Evolutionary conservation across 2,797 vertebrate genomes (phyloP).

Genomic region (Artibeus jamaicensis): DNA sequence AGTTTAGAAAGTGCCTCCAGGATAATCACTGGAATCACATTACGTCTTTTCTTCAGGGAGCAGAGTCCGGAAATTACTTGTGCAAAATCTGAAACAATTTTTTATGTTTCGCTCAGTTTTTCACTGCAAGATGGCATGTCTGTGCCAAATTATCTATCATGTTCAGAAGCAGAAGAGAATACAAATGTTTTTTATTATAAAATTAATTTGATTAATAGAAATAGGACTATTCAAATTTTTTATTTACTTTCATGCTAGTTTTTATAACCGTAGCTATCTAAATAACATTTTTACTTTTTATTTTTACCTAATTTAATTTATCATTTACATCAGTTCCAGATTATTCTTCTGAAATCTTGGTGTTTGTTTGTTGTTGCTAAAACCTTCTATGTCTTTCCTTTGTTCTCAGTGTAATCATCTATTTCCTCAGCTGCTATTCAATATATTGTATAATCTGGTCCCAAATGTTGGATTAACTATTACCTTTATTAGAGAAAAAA

Average conservation of each 20-base stretch:
- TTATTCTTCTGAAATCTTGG: not conserved
- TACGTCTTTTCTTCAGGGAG: not conserved
- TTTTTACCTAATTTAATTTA: not conserved
- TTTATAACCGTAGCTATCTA: not conserved
- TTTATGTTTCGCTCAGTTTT: not conserved
- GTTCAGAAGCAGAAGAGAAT: not conserved
- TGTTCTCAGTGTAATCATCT: not conserved
- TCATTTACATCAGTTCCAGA: not conserved
- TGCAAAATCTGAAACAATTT: not conserved
- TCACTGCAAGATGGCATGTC: not conserved
- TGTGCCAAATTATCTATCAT: not conserved
- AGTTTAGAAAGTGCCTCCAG: not conserved
- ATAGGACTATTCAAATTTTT: not conserved
- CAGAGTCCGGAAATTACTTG: not conserved
- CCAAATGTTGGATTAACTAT: not conserved
- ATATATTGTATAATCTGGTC: not conserved
- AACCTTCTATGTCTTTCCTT: not conserved
- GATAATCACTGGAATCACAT: not conserved
- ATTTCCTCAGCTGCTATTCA: not conserved
- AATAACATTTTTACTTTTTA: not conserved
- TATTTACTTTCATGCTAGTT: not conserved
- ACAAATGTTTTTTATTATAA: not conserved
- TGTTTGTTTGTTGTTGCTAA: not conserved
- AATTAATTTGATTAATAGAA: slow-evolving; percentile 10
- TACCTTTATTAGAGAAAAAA: too few species aligned